Evolutionary conservation across 2,113 vertebrate genomes (phyloP), one percentile per base, ranked within the genome.

Genomic region (Oceanodroma tethys): DNA sequence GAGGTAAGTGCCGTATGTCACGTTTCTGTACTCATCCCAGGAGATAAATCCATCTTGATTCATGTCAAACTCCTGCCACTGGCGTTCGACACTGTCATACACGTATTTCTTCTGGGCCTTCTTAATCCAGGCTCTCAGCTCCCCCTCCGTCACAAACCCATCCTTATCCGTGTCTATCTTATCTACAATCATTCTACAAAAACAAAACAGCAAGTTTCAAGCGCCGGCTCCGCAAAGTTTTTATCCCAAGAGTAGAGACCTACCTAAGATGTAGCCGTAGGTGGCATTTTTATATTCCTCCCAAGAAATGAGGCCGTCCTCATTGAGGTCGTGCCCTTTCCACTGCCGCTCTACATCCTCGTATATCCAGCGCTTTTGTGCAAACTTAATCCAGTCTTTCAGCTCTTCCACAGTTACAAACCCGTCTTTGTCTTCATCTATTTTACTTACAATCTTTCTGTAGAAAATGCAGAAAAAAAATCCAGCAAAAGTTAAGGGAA

Each of bases 271-370:
- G 97, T 99, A 99, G 94, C 99, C 99, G 88, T 99, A 99, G 91
- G 99, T 99, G 98, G 99, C 99, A 85, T 99, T 99, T 98, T 98
- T 99, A 95, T 99, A 99, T 62, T 99, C 99, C 79, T 99, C 99
- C 99, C 99, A 99, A 76, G 99, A 99, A 73, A 99, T 98, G 59
- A 99, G 95, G 29, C 98, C 98, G 43, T 99, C 99, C 86, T 98
- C 98, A 38, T 99, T 99, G 91, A 99, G 99, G 98, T 99, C 99
- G 20, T 99, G 99, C 94, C 99, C 99, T 95, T 99, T 99, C 99
- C 99, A 99, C 98, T 99, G 99, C 20, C 99, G 98, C 89, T 99
- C 99, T 94, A 99, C 99, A 26, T 99, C 99, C 95, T 99, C 99
- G 30, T 98, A 99, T 95, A 99, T 99, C 99, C 99, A 99, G 92